A percentile compares a stretch with the other conserved stretches of the same genome.
Conservation (phyloP, 2,888 invertebrate genomes). For the Neria commutata region DNA sequence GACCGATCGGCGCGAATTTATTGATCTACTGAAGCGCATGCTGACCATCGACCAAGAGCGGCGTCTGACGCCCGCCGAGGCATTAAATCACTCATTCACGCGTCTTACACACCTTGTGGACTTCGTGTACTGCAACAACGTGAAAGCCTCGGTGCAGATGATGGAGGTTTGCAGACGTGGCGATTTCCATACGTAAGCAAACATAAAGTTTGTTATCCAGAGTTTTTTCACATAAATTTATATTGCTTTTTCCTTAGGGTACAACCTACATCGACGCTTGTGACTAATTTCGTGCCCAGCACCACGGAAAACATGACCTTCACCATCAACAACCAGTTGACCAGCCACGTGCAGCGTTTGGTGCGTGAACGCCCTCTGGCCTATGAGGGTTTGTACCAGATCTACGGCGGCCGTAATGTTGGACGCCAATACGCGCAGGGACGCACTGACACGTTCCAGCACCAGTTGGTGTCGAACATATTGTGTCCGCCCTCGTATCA, state of each 20-base stretch:
- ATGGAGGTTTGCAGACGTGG: slow-evolving; percentile 82
- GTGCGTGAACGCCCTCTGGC: slow-evolving; percentile 76
- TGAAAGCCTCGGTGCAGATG: slow-evolving; percentile 96
- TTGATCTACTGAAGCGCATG: slow-evolving; percentile 97
- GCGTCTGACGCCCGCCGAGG: slow-evolving; percentile 94
- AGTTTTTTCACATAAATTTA: background rate
- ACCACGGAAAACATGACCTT: slow-evolving; percentile 86
- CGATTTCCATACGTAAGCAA: slow-evolving; percentile 61
- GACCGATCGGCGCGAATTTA: slow-evolving; percentile 95
- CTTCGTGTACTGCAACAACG: slow-evolving; percentile 96
- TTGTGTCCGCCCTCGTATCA: slow-evolving; percentile 90
- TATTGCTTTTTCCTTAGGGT: slow-evolving; percentile 49
- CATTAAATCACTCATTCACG: slow-evolving; percentile 93
- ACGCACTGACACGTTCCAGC: slow-evolving; percentile 84
- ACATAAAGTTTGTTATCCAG: background rate
- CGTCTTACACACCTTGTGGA: slow-evolving; percentile 91
- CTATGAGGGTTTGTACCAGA: slow-evolving; percentile 72
- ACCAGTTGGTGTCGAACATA: slow-evolving; percentile 92
- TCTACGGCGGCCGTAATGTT: slow-evolving; percentile 72
- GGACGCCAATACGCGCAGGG: slow-evolving; percentile 72
- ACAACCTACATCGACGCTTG: slow-evolving; percentile 68
- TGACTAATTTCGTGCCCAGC: slow-evolving; percentile 78
- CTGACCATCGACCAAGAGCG: slow-evolving; percentile 98
- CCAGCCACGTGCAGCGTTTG: slow-evolving; percentile 75
- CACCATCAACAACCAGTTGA: slow-evolving; percentile 89